Evolutionary conservation across 2,888 invertebrate genomes (phyloP).

Genomic region (Oscheius sp.): DNA sequence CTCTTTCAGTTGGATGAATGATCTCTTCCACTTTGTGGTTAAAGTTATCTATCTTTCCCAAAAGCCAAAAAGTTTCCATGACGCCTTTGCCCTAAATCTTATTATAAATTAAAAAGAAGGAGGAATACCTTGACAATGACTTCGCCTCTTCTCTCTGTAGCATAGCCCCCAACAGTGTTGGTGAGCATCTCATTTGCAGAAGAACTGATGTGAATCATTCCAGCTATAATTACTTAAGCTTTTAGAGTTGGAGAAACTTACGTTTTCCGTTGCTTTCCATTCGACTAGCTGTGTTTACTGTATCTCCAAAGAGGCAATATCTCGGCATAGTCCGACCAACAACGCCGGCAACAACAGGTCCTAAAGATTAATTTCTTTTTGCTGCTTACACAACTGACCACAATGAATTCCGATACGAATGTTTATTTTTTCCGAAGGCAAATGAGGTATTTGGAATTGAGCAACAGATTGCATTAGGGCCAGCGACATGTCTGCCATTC

Average conservation of each 20-base stretch:
- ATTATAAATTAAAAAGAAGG: no score
- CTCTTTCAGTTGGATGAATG: background rate
- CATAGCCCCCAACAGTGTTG: slow-evolving; percentile 51
- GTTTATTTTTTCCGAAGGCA: slow-evolving; percentile 59
- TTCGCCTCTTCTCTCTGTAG: slow-evolving; percentile 62
- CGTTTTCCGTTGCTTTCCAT: slow-evolving; percentile 65
- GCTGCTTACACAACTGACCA: no score
- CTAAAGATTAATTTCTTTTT: no score
- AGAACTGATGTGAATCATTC: slow-evolving; percentile 60
- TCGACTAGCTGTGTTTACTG: slow-evolving; percentile 64
- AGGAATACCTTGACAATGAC: slow-evolving; percentile 62
- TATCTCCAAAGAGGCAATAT: slow-evolving; percentile 64
- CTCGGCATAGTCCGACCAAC: slow-evolving; percentile 60
- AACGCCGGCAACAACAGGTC: slow-evolving; percentile 54
- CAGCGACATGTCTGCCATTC: slow-evolving; percentile 46
- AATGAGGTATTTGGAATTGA: slow-evolving; percentile 59
- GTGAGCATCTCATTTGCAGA: slow-evolving; percentile 59
- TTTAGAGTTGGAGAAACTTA: slow-evolving; percentile 19
- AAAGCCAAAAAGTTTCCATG: slow-evolving; percentile 56
- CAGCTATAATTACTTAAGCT: slow-evolving; percentile 51
- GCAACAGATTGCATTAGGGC: slow-evolving; percentile 39
- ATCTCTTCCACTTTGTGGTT: no score
- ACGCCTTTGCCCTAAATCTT: slow-evolving; percentile 64
- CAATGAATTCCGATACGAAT: slow-evolving; percentile 58
- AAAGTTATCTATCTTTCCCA: no score